Base-by-base conservation (phyloP, 2,888 invertebrate genomes). In the Lasioglossum zephyrum region DNA sequence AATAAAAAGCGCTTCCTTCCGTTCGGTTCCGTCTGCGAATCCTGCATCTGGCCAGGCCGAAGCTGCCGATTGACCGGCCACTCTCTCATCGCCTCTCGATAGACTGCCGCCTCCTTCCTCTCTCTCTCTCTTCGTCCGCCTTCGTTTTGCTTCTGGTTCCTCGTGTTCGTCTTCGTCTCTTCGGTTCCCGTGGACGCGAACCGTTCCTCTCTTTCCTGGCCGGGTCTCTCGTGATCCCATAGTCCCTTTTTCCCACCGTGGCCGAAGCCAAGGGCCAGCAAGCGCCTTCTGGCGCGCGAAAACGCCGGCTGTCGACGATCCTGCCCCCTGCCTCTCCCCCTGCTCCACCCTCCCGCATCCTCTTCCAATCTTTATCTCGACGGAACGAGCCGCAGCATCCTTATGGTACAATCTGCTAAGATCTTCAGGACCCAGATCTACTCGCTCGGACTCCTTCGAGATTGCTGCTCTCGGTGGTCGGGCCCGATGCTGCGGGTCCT, bases 1-100 rank as follows among this genome's bases (percentile, higher is more conserved):
- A 90, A 89, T 87, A 91, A 92, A 91, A 90, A 90, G 86, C 85
- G 88, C 88, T 90, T 92, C 92, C 91, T 92, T 91, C 91, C 92
- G 90, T 92, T 92, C 89, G 88, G 87, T 92, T 92, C 89, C 88
- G 87, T 81, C 85, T 86, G 87, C 73, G 86, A 86, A 91, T 89
- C 90, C 72, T 86, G 86, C 91, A 92, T 92, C 92, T 92, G 92
- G 92, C 92, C 63, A 22, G 84, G 80, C 39, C 89, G 84, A 84
- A 79, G 80, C 76, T 79, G 81, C 73, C 86, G 86, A 81, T 89
- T 81, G 77, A 78, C 78, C 81, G 18, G 53, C 75, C 69, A 75
- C 76, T 82, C 81, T 82, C 81, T 82, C 79, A 60, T 79, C 89
- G 86, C 79, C 73, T 79, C 83, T 79, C 84, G 76, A 83, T 80